Base-by-base conservation (phyloP, 2,113 vertebrate genomes). In the Seriola rivoliana region DNA sequence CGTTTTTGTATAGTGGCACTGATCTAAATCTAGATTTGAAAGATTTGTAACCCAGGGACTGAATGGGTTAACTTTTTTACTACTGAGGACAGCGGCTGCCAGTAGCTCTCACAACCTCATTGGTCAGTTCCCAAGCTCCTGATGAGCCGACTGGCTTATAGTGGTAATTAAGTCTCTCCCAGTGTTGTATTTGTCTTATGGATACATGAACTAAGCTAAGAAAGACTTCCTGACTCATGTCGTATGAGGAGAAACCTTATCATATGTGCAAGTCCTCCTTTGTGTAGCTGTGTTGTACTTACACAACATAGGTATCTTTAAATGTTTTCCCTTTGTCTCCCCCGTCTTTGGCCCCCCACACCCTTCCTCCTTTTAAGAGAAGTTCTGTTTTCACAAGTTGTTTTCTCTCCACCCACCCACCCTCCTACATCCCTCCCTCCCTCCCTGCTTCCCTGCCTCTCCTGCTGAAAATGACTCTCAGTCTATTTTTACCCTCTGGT, bases 401-500 rank as follows among this genome's bases (percentile, higher is more conserved):
- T 91, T 94, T 93, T 91, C 83, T 87, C 84, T 84, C 75, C 69
- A 42, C 64, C 64, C 70, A 52, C 70, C 78, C 74, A 81, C 81
- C 69, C 66, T 23, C 23, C 71, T 14, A 57, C 63, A 38, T 23
- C 79, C 34, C 87, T 85, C 69, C 72, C 54, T 25, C 80, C 38
- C 69, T 23, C 81, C n/a, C 88, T 85, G 78, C 83, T 79, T 77
- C 71, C 65, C 88, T 76, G 69, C 76, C 86, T 93, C 93, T 86
- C 82, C 85, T 92, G 87, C 87, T 92, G 90, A 93, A 93, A 95
- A 94, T 94, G 92, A 94, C 93, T 95, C 90, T 87, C 66, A 44
- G 76, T 93, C 94, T 96, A 95, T 96, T 95, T 95, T 95, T 95
- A 95, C 85, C 86, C 83, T 80, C 85, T 88, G 72, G 85, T 90